Evolutionary conservation across 2,888 invertebrate species (phyloP).

Genomic region (Scaptomyza flava): DNA sequence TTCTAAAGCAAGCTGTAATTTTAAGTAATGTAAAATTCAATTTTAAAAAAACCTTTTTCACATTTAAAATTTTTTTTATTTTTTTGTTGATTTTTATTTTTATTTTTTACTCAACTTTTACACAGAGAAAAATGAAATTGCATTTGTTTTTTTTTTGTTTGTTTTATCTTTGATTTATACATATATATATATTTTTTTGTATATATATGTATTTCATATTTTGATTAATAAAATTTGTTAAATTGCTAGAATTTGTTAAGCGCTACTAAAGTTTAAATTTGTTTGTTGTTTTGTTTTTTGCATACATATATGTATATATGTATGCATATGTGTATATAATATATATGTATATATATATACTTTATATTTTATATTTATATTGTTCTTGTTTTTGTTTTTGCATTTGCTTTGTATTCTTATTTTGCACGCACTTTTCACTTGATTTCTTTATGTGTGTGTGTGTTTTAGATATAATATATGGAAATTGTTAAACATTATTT

Average conservation of each 20-base stretch:
- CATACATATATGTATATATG: slow-evolving; percentile 6
- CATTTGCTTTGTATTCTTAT: slow-evolving; percentile 38
- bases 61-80: slow-evolving; percentile 71
- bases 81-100: slow-evolving; percentile 38
- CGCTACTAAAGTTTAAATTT: slow-evolving; percentile 81
- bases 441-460: slow-evolving; percentile 6
- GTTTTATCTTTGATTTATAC: slow-evolving; percentile 4
- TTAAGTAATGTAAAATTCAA: too few species aligned
- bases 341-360: slow-evolving; percentile 20
- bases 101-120: slow-evolving; percentile 75
- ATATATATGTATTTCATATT: slow-evolving; percentile 54
- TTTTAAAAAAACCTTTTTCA: slow-evolving; percentile 28
- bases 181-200: slow-evolving; percentile 22
- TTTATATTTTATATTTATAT: slow-evolving; percentile 42
- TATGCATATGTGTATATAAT: too few species aligned
- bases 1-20: too few species aligned
- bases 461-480: slow-evolving; percentile 45
- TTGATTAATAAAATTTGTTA: slow-evolving; percentile 80
- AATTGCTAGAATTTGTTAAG: slow-evolving; percentile 81
- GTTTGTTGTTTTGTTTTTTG: slow-evolving; percentile 58
- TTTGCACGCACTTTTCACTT: slow-evolving; percentile 15
- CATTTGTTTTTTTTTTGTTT: slow-evolving; percentile 66
- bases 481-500: slow-evolving; percentile 68
- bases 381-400: slow-evolving; percentile 39
- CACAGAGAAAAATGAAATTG: slow-evolving; percentile 80